phyloP scores from a whole-genome alignment of 2,888 invertebrate species.

The Acleris laterana region DNA sequence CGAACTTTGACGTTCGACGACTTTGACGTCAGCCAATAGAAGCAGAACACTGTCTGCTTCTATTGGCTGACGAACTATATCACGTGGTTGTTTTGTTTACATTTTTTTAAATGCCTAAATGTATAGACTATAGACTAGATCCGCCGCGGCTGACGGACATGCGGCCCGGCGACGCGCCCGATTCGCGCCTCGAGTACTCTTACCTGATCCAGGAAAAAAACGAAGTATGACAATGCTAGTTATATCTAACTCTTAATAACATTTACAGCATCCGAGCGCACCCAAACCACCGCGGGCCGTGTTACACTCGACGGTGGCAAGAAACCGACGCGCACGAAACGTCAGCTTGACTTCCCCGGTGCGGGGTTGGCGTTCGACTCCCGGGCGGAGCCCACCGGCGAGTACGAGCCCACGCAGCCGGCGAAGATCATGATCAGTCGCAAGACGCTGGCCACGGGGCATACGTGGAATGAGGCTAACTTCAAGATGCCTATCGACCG shows the following conservation, averaged over 20 bases:
- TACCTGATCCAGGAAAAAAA: no score
- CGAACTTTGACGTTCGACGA: no score
- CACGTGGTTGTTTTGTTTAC: no score
- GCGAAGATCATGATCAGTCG: conserved; percentile 80
- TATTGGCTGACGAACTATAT: no score
- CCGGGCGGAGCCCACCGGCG: conserved; percentile 53
- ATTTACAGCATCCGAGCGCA: conserved; percentile 68
- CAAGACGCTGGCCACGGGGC: conserved; percentile 76
- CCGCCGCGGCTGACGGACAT: no score
- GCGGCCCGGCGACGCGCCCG: no score
- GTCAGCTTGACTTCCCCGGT: conserved; percentile 70
- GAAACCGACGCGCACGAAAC: conserved; percentile 64
- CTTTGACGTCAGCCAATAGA: no score
- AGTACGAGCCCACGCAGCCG: conserved; percentile 70
- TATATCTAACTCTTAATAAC: conserved; percentile 54
- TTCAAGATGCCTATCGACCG: conserved; percentile 78
- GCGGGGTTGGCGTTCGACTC: conserved; percentile 67
- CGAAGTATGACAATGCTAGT: no score
- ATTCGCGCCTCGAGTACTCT: no score
- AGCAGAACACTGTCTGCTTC: no score
- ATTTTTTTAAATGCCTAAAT: no score
- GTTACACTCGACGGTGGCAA: conserved; percentile 60
- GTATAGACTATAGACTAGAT: no score
- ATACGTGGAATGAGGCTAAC: conserved; percentile 78
- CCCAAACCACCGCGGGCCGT: conserved; percentile 63